Evolutionary conservation across 2,888 invertebrate genomes (phyloP), one percentile per base, ranked within the genome.

Genomic region (Taphrorychus bicolor): DNA sequence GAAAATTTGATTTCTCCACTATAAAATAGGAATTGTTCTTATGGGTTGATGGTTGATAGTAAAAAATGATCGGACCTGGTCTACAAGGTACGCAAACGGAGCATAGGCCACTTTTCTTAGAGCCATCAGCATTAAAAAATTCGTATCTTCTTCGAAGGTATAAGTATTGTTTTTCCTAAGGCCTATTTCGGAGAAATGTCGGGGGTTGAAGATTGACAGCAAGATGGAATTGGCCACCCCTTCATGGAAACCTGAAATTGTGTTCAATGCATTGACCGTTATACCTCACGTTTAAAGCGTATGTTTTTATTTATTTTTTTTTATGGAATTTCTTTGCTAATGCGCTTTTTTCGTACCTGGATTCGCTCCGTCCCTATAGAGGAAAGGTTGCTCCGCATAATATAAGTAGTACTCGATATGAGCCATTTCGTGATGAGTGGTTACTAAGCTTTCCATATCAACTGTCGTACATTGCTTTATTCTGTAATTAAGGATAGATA

Each of bases 1-100:
- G 76, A 92, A 93, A 0, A 93, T 86, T 51, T 89, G 86, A 89
- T 93, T 93, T 4, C 94, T 85, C 93, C 93, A 94, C 91, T 91
- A 79, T 9, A 59, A 59, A 24, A 22, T 41, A 2, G 4, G 14
- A 32, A 32, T 11, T 2, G 11, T 32, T 32, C 32, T n/a, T n/a
- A n/a, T n/a, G 1, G 24, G 14, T 14, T n/a, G 45, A 40, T 54
- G 66, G 72, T 79, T n/a, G n/a, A n/a, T 32, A n/a, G n/a, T n/a
- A n/a, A n/a, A n/a, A n/a, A n/a, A 3, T 18, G 16, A n/a, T 17
- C 7, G 18, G 82, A 91, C 91, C 85, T 91, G 88, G 78, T 94
- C 94, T 5, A 94, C 88, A 74, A 93, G 86, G 70, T 91, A 90
- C 0, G 93, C 92, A 79, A 91, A 94, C 0, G 93, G 93, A 21